Evolutionary conservation across 2,113 vertebrate genomes (phyloP).

Genomic region (Isichthys henryi): DNA sequence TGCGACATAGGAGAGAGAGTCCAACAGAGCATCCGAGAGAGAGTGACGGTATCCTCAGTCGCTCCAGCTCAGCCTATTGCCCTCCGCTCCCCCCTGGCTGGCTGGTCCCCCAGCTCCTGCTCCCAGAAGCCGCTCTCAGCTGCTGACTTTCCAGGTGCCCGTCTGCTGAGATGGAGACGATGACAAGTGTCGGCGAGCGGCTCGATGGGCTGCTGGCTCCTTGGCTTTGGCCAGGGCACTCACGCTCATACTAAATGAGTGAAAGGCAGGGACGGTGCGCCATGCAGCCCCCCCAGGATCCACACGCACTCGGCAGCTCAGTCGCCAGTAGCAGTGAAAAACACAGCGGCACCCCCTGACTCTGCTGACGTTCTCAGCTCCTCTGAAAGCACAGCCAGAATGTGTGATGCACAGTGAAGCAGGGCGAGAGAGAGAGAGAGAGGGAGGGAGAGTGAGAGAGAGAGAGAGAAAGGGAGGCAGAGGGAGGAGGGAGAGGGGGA

Average conservation of each 20-base stretch:
- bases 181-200: neutral
- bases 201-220: conserved; percentile 27
- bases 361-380: conserved; percentile 40
- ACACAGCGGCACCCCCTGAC: conserved; percentile 30
- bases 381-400: conserved; percentile 53
- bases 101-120: conserved; percentile 22
- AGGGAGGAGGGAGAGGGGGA: conserved; percentile 22
- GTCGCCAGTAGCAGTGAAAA: conserved; percentile 27
- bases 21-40: neutral
- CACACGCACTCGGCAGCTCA: conserved; percentile 26
- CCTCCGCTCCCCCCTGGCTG: conserved; percentile 27
- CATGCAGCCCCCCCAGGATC: conserved; percentile 47
- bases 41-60: conserved; percentile 40
- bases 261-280: conserved; percentile 41
- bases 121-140: conserved; percentile 26
- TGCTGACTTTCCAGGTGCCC: conserved; percentile 32
- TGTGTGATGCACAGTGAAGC: conserved; percentile 51
- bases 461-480: conserved; percentile 1
- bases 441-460: conserved; percentile 20
- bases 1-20: neutral
- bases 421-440: conserved; percentile 28
- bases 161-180: conserved; percentile 28
- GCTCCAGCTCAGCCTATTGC: conserved; percentile 26
- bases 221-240: conserved; percentile 37
- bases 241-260: conserved; percentile 51